These are phyloP conservation scores for Cryptotermes secundus DNA, from an alignment of 1,140 invertebrate genomes.

Conservation along the genomic window DNA sequence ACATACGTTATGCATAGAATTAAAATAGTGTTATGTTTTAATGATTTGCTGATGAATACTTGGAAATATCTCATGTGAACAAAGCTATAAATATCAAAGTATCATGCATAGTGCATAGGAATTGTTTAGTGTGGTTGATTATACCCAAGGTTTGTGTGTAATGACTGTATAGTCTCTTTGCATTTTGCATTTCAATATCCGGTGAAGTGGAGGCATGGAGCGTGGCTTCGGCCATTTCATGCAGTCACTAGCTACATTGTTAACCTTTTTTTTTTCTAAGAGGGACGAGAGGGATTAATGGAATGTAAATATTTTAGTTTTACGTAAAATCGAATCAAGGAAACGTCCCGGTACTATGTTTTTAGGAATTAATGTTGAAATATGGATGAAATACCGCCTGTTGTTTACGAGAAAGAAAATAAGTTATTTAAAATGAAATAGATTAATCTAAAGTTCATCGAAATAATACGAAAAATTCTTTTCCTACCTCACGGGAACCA, in stretches of 20 bases:
- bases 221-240: no score
- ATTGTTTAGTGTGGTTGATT: no score
- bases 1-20: neutral
- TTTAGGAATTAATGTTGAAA: neutral
- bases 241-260: no score
- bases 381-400: neutral
- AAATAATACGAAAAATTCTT: no score
- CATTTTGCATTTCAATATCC: no score
- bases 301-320: neutral
- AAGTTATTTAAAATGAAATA: no score
- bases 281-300: neutral
- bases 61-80: neutral
- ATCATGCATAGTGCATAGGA: neutral
- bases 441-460: no score
- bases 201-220: no score
- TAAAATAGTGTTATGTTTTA: neutral
- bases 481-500: no score
- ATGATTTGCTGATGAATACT: neutral
- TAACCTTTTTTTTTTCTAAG: no score
- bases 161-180: no score
- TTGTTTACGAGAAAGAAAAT: neutral
- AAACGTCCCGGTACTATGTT: neutral
- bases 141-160: no score
- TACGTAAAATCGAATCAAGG: neutral
- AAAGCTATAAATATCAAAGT: neutral